Percentiles rank a stretch among this genome's conserved stretches.
Conservation (phyloP, 2,113 vertebrate species). For the Trichechus manatus region DNA sequence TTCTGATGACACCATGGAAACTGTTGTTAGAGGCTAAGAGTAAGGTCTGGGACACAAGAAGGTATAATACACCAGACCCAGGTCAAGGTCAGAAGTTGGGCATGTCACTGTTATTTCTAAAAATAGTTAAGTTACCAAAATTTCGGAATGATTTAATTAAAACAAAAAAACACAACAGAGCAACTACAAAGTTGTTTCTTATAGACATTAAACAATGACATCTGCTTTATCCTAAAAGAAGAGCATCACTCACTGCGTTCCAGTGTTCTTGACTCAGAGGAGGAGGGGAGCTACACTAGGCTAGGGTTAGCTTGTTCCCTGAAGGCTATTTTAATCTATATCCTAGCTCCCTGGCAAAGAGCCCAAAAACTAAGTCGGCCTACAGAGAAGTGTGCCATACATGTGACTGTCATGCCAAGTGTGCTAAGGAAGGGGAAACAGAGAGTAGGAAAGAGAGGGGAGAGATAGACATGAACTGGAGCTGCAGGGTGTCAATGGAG, state of each 20-base stretch:
- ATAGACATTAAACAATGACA: neutral
- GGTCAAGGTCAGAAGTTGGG: neutral
- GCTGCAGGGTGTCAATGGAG: accelerated
- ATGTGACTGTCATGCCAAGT: no score
- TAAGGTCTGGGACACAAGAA: neutral
- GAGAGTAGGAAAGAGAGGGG: neutral
- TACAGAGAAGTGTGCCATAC: neutral
- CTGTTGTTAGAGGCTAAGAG: neutral
- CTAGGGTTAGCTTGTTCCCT: neutral
- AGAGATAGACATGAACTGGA: neutral
- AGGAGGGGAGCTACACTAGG: neutral
- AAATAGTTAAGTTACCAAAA: neutral
- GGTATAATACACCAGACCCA: neutral
- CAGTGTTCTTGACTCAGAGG: neutral
- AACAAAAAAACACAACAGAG: neutral
- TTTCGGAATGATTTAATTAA: neutral
- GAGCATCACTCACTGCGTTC: neutral
- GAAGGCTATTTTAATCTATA: neutral
- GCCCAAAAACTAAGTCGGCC: neutral
- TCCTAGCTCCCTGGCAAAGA: neutral
- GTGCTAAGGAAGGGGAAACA: neutral
- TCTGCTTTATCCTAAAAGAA: neutral
- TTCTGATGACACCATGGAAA: neutral
- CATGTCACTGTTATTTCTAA: neutral
- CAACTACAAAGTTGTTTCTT: neutral